phyloP scores from a whole-genome alignment of 2,113 vertebrate species.

The Platichthys stellatus region DNA sequence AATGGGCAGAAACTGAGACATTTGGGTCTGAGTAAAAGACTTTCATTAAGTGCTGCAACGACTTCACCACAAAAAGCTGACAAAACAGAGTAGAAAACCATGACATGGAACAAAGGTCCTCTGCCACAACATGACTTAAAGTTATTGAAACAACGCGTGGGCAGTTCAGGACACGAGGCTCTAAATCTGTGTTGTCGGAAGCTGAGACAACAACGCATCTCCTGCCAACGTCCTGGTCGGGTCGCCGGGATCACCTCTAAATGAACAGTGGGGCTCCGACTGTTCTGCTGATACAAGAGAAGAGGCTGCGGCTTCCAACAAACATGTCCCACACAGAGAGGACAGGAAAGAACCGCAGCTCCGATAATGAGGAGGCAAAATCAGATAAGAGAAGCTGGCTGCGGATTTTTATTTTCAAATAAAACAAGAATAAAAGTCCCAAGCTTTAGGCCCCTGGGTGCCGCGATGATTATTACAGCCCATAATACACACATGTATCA shows the following conservation, averaged over 20 bases:
- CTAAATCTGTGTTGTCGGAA: not conserved
- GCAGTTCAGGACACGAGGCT: not conserved
- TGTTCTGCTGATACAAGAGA: not conserved
- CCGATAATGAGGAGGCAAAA: not conserved
- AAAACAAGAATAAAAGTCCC: not conserved
- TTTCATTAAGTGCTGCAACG: no score
- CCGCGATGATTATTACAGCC: not conserved
- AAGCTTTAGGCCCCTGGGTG: not conserved
- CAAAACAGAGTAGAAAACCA: not conserved
- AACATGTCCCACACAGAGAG: not conserved
- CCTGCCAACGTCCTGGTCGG: not conserved
- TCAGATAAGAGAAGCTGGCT: not conserved
- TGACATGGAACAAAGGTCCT: not conserved
- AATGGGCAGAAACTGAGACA: no score
- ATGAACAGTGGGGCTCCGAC: not conserved
- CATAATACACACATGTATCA: not conserved
- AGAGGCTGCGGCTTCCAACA: not conserved
- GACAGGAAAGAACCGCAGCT: not conserved
- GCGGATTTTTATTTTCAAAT: not conserved
- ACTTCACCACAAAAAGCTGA: no score
- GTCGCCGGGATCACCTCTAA: not conserved
- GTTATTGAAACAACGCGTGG: not conserved
- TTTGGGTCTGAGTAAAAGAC: no score
- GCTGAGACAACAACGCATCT: not conserved
- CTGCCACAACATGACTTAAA: not conserved